Evolutionary conservation across 35 echinoderm and acorn worm species (phyloP), one percentile per base, ranked within the genome.

Genomic region (Patiria miniata): DNA sequence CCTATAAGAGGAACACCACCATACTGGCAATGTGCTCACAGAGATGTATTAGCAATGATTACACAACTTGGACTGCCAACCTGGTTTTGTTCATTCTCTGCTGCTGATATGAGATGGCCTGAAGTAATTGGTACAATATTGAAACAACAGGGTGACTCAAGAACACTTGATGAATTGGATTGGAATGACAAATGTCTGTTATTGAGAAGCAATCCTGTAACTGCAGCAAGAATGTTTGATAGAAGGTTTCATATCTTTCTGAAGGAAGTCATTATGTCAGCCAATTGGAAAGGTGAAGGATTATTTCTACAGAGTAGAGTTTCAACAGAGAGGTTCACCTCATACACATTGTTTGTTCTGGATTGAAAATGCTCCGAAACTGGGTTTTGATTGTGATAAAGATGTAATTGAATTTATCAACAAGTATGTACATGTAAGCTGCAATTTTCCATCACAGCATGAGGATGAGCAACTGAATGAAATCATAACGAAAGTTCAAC

Each of bases 61-160:
- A 81, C 90, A 83, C 86, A 96, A 51, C 51, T 96, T 54, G 89
- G 94, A 3, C 80, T 86, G 18, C 94, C 86, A 47, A 93, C 94
- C 19, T 96, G n/a, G n/a, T n/a, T n/a, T n/a, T n/a, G n/a, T n/a
- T n/a, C n/a, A n/a, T n/a, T n/a, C n/a, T n/a, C n/a, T 52, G 81
- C 81, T 40, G 94, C 94, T 30, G 90, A 92, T 78, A 68, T 86
- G 37, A 68, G 94, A 39, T 96, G 90, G 90, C 19, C 32, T 61
- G 92, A 89, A 81, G 68, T 93, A 30, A 59, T 40, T 28, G 60
- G 85, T 68, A 52, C 87, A 1, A 59, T 89, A 3, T 55, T 89
- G 2, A 39, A 18, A 65, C 87, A 89, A 39, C 68, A 51, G 42
- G 78, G 93, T 28, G 83, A 94, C 18, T 6, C 39, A 76, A 79